Base-by-base conservation (phyloP, 1,140 invertebrate genomes). In the Drosophila willistoni region DNA sequence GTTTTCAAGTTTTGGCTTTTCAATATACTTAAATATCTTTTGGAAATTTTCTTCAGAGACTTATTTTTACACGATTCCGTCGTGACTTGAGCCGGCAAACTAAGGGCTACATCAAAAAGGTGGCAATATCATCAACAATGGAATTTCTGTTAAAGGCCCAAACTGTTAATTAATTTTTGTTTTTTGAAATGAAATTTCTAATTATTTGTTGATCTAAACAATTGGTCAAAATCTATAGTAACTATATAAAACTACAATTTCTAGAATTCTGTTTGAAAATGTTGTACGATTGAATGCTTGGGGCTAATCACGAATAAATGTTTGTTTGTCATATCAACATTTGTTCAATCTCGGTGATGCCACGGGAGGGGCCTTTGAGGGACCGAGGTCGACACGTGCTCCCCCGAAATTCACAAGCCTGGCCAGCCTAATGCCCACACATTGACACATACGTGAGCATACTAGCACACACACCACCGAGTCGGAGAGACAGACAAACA, bases 401-500 rank as follows among this genome's bases (percentile, higher is more conserved):
- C 13, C 17, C 9, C 36, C 36, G 12, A 19, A 19, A 47, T 12
- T 12, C 39, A 42, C 67, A 55, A 56, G 54, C 56, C 62, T 41
- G 22, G 12, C 36, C 66, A 7, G 62, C 74, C 68, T 77, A 57
- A 79, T 60, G 70, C 60, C 67, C 55, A 70, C 62, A 75, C 68
- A 72, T 66, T 55, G 65, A 67, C 54, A 74, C 75, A 75, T 71
- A 83, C 56, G 64, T 70, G 67, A 63, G 64, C 63, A 39, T 39
- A 62, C 64, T 13, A 29, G 25, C 14, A 56, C 41, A 55, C 12
- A 54, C 29, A 29, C 10, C 42, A 9, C 65, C n/a, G 44, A 51
- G 12, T 51, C 29, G 3, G 39, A 39, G 29, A 62, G 77, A 71
- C 67, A 78, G 83, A 87, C 83, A 87, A 87, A 87, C 84, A 87